Conservation (phyloP, 1,140 invertebrate species). For the Chelonus insularis region DNA sequence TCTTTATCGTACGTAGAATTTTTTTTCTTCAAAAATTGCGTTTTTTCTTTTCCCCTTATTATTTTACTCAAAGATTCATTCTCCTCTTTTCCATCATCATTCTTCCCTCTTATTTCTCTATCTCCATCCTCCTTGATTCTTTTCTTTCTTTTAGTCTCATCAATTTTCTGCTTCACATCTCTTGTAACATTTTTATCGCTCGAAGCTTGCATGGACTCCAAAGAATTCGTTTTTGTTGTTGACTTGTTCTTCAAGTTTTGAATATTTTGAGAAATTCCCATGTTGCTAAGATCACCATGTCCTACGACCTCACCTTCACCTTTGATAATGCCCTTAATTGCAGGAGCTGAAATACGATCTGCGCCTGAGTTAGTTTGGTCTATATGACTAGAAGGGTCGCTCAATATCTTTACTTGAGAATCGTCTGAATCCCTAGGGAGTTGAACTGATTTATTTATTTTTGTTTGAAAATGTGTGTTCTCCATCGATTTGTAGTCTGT, state of each 20-base stretch:
- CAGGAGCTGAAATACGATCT: too few relatives aligned
- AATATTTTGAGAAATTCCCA: background rate
- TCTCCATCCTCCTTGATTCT: background rate
- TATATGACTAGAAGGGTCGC: too few relatives aligned
- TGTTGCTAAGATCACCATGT: too few relatives aligned
- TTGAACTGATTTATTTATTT: too few relatives aligned
- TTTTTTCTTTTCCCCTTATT: background rate
- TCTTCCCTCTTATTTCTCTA: background rate
- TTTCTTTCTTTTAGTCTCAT: background rate
- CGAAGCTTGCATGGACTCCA: background rate
- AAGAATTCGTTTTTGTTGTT: background rate
- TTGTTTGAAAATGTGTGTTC: too few relatives aligned
- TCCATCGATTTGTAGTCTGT: too few relatives aligned
- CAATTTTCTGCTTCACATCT: conserved; percentile 1
- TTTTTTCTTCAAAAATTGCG: background rate
- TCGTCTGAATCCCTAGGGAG: too few relatives aligned
- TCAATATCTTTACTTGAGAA: too few relatives aligned
- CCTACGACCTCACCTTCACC: too few relatives aligned
- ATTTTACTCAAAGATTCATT: background rate
- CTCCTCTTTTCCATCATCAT: background rate
- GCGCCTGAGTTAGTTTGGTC: too few relatives aligned
- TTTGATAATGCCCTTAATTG: too few relatives aligned
- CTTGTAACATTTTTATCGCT: background rate
- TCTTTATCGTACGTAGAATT: background rate
- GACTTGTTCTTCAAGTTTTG: background rate